Base-by-base conservation (phyloP, 2,113 vertebrate genomes). In the Abramis brama region DNA sequence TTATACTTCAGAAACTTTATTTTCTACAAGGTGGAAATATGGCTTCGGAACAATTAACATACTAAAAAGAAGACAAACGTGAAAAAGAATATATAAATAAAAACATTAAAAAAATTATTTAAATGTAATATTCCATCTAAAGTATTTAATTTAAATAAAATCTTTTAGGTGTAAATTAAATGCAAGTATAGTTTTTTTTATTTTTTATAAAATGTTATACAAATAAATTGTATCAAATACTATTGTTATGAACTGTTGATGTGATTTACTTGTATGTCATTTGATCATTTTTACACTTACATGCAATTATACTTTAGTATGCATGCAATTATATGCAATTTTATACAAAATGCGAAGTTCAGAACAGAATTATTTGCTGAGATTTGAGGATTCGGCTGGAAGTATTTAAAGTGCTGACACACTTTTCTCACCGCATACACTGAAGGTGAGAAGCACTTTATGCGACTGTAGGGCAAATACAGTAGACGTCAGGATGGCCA, bases 381-480 rank as follows among this genome's bases (percentile, higher is more conserved):
- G 30, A 79, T 59, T 79, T 79, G 30, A 6, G 52, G 9, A 21
- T 68, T 9, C 0, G 27, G 66, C 3, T 70, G 7, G 11, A 39
- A 23, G 19, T 57, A n/a, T 78, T 79, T 79, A 36, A 79, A 59
- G 52, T 39, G 39, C 52, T 23, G 83, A 79, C 86, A 87, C 86
- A 87, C 87, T 88, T 88, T 78, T 85, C 77, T 45, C 64, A 15
- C 70, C 23, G 10, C 50, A 70, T 66, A 59, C 25, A 7, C 12
- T 66, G 12, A 77, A 81, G 33, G 39, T 82, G 82, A 21, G 30
- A 68, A 1, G 19, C n/a, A n/a, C 70, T 77, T 86, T 88, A 85
- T 43, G 33, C 27, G n/a, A 23, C 68, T 75, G 2, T 3, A 57
- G 43, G 19, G 45, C 33, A 60, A 36, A 83, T 68, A 62, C n/a